Evolutionary conservation across 1,140 invertebrate species (phyloP), one percentile per base, ranked within the genome.

Genomic region (Drosophila grimshawi): DNA sequence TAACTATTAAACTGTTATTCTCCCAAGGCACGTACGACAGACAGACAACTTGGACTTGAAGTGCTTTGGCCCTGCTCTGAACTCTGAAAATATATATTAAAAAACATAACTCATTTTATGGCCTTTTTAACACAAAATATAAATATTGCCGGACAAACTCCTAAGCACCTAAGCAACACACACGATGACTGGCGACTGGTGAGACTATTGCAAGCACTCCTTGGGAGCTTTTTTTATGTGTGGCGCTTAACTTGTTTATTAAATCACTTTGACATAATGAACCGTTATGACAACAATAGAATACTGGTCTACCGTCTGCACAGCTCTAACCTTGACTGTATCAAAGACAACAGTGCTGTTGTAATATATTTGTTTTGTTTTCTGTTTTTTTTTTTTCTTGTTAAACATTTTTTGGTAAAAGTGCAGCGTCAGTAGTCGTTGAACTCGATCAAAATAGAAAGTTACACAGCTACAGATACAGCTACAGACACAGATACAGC

Each of bases 361-460:
- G 85, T 89, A 88, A 88, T 75, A 41, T 41, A 32, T 41, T 10
- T n/a, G 0, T 41, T 2, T 10, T 3, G 7, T 41, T 41, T 35
- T 55, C 39, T 48, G 65, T 80, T 19, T 41, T 41, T 35, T 55
- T 39, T 48, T 68, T 80, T 39, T 48, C 65, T 80, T 88, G 72
- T 82, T 72, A 86, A 72, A 70, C 61, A 52, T 46, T 32, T 55
- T 69, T 75, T 75, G 53, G 80, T 88, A 88, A 88, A 88, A 88
- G 83, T 88, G 83, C 83, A 88, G 51, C 72, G 85, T 88, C 85
- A 88, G 80, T 89, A 77, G 82, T 81, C 82, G 79, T 88, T 89
- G 85, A 82, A 88, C 85, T 66, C 77, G 46, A 53, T 61, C 61
- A 80, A 86, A 86, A 86, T 83, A 73, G 83, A 89, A 86, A 88